phyloP scores from a whole-genome alignment of 2,888 invertebrate species.

The Spilosoma lubricipeda region DNA sequence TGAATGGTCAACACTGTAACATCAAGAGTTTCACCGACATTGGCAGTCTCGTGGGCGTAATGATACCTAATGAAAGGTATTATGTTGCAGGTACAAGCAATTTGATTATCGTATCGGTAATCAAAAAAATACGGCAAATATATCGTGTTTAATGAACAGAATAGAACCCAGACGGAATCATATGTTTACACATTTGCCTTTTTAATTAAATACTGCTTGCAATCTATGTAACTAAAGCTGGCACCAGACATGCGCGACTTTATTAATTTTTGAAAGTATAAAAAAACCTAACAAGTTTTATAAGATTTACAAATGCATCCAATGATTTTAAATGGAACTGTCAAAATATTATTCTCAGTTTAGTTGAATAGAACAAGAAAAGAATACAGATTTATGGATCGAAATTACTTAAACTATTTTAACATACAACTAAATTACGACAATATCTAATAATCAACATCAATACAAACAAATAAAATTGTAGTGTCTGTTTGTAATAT shows the following conservation, averaged over 20 bases:
- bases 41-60: neutral
- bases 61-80: conserved; percentile 13
- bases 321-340: too few species aligned
- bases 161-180: neutral
- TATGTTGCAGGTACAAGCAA: conserved; percentile 14
- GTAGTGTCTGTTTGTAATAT: too few species aligned
- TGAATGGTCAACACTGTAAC: neutral
- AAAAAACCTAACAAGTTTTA: too few species aligned
- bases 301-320: too few species aligned
- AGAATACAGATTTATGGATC: too few species aligned
- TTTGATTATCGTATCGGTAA: neutral
- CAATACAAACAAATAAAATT: too few species aligned
- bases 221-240: conserved; percentile 5
- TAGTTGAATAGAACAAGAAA: too few species aligned
- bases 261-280: too few species aligned
- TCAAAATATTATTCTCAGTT: too few species aligned
- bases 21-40: neutral
- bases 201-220: conserved; percentile 13
- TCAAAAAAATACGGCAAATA: neutral
- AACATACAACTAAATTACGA: too few species aligned
- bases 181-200: neutral
- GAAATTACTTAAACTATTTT: too few species aligned
- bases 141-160: conserved; percentile 5
- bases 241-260: neutral
- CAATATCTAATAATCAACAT: too few species aligned